These are phyloP conservation scores for Drosophila aff. DNA, from an alignment of 1,140 invertebrate species.

Conservation along the genomic window DNA sequence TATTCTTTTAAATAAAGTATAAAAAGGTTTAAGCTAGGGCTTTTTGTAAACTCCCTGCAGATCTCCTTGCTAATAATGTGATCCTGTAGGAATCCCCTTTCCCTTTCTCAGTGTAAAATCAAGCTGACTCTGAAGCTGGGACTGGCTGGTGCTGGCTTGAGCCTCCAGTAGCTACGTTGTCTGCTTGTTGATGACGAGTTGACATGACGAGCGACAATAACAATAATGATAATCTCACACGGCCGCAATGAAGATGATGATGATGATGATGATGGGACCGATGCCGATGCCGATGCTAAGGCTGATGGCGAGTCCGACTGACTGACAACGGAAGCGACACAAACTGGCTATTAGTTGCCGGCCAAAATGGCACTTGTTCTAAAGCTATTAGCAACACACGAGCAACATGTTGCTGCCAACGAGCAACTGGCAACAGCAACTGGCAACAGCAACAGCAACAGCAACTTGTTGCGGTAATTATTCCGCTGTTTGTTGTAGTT, in stretches of 20 bases:
- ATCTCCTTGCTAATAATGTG: not conserved
- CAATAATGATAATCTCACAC: conserved; percentile 83
- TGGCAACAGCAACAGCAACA: conserved; percentile 40
- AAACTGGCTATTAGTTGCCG: conserved; percentile 81
- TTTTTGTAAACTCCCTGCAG: not conserved
- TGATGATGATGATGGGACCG: conserved; percentile 32
- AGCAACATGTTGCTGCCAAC: conserved; percentile 49
- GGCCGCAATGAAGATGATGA: conserved; percentile 42
- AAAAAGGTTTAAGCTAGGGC: too few relatives aligned
- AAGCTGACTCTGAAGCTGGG: not conserved
- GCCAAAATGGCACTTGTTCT: conserved; percentile 83
- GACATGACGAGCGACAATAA: conserved; percentile 84
- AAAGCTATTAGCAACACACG: conserved; percentile 81
- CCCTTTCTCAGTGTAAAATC: not conserved
- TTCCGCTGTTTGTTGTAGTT: conserved; percentile 50
- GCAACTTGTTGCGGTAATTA: conserved; percentile 81
- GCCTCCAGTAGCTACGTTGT: conserved; percentile 6
- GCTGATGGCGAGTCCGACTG: conserved; percentile 28
- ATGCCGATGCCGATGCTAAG: conserved; percentile 36
- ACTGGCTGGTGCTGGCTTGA: conserved; percentile 3
- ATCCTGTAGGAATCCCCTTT: not conserved
- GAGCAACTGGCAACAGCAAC: conserved; percentile 54
- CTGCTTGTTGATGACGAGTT: conserved; percentile 81
- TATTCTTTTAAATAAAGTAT: too few relatives aligned
- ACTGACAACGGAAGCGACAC: conserved; percentile 81